Evolutionary conservation across 2,888 invertebrate genomes (phyloP).

Genomic region (Leptopilina myrica): DNA sequence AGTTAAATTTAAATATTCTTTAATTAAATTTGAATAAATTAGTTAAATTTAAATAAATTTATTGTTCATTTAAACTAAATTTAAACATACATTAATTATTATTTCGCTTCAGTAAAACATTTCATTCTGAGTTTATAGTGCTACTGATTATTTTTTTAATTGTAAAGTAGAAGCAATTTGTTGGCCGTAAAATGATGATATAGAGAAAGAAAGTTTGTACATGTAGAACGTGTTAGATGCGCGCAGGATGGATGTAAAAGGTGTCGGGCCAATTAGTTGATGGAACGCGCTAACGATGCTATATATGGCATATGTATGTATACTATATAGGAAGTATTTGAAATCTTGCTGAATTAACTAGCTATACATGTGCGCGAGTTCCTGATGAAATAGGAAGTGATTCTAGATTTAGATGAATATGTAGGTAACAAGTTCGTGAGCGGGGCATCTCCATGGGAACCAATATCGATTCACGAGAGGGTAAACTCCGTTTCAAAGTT

Average conservation of each 20-base stretch:
- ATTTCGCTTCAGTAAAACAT: not conserved
- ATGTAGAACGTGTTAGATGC: no score
- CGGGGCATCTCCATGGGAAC: conserved; percentile 74
- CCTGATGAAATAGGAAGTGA: conserved; percentile 63
- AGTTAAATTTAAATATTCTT: no score
- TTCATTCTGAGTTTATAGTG: not conserved
- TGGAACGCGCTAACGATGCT: conserved; percentile 20
- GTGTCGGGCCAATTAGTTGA: conserved; percentile 24
- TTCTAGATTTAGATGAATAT: conserved; percentile 65
- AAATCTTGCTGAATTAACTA: conserved; percentile 36
- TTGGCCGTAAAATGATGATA: not conserved
- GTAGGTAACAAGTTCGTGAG: conserved; percentile 71
- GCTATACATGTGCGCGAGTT: not conserved
- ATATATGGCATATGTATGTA: no score
- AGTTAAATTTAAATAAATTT: no score
- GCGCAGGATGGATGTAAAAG: conserved; percentile 29
- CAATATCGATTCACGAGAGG: conserved; percentile 71
- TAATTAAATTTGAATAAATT: no score
- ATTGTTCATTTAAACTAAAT: no score
- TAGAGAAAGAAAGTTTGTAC: conserved; percentile 2
- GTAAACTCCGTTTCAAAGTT: conserved; percentile 54
- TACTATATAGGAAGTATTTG: conserved; percentile 14
- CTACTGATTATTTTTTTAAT: not conserved
- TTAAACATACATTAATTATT: not conserved
- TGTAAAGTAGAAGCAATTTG: not conserved